Base-by-base conservation (phyloP, 2,888 invertebrate species). In the Oscheius sp. region DNA sequence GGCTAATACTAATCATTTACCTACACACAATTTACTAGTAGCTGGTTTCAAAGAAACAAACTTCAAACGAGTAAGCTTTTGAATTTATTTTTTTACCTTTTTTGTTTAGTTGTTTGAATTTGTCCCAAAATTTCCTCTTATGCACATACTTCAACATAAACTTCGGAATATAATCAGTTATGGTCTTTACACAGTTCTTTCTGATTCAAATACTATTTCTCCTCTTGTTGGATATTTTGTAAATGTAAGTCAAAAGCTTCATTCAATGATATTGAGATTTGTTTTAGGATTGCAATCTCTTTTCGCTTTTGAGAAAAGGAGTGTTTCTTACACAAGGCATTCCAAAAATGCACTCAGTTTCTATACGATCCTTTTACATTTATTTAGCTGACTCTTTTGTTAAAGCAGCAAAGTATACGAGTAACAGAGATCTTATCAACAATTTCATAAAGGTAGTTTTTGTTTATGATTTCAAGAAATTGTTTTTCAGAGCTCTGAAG, bases 131-230 rank as follows among this genome's bases (percentile, higher is more conserved):
- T 62, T 67, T 33, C 79, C 81, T 8, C 62, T 54, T 32, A 51
- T 70, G 12, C 70, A 75, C 20, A 66, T 82, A 6, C 70, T 79
- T 14, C 81, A 82, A 50, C 44, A 72, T 8, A 67, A 70, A 9
- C 64, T 80, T 17, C 69, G 70, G 20, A 77, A 72, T 50, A 44
- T 81, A 12, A 69, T 81, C n/a, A n/a, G n/a, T n/a, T n/a, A n/a
- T n/a, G n/a, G n/a, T 24, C 20, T 63, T 14, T 64, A 72, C 36
- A 49, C 74, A 14, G 66, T 81, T 4, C 72, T 74, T 47, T 74
- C 80, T 1, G 44, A 33, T 26, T 9, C 54, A 2, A 49, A 70
- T 26, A 54, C 56, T 2, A 17, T 72, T 5, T 72, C 74, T 12
- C 77, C 77, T 14, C 71, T 75, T 2, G 65, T 73, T 28, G 67